phyloP scores from a whole-genome alignment of 1,140 invertebrate genomes.

The Ips nitidus region DNA sequence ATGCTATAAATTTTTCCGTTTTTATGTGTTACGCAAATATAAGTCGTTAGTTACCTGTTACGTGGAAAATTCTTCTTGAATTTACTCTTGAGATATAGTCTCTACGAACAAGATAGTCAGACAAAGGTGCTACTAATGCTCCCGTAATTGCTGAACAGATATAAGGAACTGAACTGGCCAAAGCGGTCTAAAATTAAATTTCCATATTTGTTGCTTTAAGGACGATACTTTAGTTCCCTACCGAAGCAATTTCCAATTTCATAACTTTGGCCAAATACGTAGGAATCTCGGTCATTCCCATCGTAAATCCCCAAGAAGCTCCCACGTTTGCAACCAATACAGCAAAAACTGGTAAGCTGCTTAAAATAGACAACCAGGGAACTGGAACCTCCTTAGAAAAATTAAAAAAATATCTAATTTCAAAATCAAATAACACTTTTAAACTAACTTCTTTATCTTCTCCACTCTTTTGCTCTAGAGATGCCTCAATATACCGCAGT shows the following conservation, averaged over 20 bases:
- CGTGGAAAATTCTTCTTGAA: background rate
- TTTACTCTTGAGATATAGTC: conserved; percentile 1
- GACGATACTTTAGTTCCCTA: conserved; percentile 20
- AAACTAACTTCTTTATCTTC: conserved; percentile 13
- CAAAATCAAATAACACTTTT: background rate
- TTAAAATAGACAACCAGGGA: conserved; percentile 38
- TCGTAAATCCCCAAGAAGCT: conserved; percentile 38
- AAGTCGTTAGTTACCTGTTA: background rate
- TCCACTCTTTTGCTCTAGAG: conserved; percentile 6
- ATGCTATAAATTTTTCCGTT: background rate
- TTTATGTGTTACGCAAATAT: too few species aligned
- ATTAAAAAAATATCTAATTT: background rate
- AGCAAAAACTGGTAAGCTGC: conserved; percentile 38
- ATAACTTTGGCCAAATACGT: conserved; percentile 39
- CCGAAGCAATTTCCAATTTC: conserved; percentile 38
- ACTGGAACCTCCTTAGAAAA: conserved; percentile 27
- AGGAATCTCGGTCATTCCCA: conserved; percentile 40
- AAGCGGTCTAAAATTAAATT: conserved; percentile 5
- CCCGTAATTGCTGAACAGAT: background rate
- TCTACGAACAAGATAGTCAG: conserved; percentile 1
- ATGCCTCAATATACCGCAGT: conserved; percentile 30
- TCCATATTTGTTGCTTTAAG: background rate
- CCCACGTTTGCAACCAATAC: conserved; percentile 34
- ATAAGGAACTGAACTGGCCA: conserved; percentile 3
- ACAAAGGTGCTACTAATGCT: conserved; percentile 1